phyloP scores from a whole-genome alignment of 2,888 invertebrate species.

The Crioceris asparagi region DNA sequence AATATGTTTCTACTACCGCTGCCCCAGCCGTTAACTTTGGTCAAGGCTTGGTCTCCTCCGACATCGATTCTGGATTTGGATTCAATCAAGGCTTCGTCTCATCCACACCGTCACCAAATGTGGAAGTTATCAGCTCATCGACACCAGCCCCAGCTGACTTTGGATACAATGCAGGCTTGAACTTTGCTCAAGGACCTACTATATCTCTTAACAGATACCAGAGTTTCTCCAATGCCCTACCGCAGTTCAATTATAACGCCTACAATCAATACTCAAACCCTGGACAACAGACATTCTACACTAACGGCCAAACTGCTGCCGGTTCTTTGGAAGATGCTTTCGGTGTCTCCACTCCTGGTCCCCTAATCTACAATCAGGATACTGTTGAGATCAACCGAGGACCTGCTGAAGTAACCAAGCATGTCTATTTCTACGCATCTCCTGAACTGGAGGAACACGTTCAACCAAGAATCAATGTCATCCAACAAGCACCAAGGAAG shows the following conservation, averaged over 20 bases:
- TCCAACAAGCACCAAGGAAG: slow-evolving; percentile 30
- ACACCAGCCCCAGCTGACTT: slow-evolving; percentile 5
- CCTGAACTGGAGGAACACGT: slow-evolving; percentile 29
- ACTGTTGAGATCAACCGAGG: not conserved
- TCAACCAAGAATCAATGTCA: slow-evolving; percentile 19
- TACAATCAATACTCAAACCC: too few species aligned
- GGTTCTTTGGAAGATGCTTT: slow-evolving; percentile 11
- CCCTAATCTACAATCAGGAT: not conserved
- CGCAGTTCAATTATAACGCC: too few species aligned
- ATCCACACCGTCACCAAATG: slow-evolving; percentile 8
- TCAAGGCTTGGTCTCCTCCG: not conserved
- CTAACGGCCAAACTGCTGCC: too few species aligned
- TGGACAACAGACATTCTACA: too few species aligned
- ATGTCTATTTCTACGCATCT: slow-evolving; percentile 32
- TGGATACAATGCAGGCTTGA: not conserved
- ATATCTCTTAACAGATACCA: not conserved
- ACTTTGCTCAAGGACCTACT: not conserved
- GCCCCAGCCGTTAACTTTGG: not conserved
- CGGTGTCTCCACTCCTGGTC: slow-evolving; percentile 4
- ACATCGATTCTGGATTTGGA: slow-evolving; percentile 1
- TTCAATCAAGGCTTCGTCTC: not conserved
- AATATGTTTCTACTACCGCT: not conserved
- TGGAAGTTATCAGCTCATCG: slow-evolving; percentile 7
- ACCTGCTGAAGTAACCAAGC: slow-evolving; percentile 23
- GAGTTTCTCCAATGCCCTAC: not conserved